Evolutionary conservation across 2,888 invertebrate species (phyloP).

Genomic region (Leptogaster cylindrica): DNA sequence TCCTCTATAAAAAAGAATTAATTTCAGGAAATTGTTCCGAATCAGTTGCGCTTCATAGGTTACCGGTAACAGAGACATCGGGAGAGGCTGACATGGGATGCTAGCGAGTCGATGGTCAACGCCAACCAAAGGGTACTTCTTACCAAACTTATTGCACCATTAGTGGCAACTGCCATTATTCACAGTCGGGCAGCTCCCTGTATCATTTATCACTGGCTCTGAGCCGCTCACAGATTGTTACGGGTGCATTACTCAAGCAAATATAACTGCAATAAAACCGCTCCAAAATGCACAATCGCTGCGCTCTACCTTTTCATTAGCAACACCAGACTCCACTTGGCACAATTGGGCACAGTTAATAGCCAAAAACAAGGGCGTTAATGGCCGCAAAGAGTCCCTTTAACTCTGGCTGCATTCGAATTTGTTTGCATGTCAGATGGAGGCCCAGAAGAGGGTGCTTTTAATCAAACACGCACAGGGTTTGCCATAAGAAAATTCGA

Average conservation of each 20-base stretch:
- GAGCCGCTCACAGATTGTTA: too few relatives aligned
- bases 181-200: background rate
- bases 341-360: background rate
- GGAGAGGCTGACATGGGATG: background rate
- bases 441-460: background rate
- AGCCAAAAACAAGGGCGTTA: slow-evolving; percentile 4
- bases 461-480: background rate
- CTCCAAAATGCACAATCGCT: background rate
- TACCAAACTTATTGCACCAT: background rate
- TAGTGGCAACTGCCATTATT: slow-evolving; percentile 2
- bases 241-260: background rate
- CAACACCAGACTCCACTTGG: background rate
- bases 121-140: background rate
- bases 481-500: background rate
- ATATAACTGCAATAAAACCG: background rate
- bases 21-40: too few relatives aligned
- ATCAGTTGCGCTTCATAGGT: background rate
- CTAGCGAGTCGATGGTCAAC: background rate
- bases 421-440: background rate
- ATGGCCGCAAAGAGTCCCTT: background rate
- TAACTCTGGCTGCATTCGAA: too few relatives aligned
- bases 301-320: background rate
- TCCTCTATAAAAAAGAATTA: background rate
- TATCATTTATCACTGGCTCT: background rate
- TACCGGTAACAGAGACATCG: background rate